Evolutionary conservation across 2,113 vertebrate genomes (phyloP).

Genomic region (Rhynchomys soricoides): DNA sequence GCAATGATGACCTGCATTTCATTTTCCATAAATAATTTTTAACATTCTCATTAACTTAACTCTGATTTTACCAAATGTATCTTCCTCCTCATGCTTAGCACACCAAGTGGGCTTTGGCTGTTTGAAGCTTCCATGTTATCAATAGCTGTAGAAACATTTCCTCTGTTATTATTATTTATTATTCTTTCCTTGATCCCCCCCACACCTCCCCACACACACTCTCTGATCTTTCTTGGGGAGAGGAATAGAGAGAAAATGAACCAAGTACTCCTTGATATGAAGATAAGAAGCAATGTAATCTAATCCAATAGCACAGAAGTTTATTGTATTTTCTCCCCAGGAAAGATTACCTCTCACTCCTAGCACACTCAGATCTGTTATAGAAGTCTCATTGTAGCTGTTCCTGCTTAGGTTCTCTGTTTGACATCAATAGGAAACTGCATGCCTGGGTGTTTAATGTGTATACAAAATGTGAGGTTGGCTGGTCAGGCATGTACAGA

Average conservation of each 20-base stretch:
- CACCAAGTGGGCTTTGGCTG: neutral
- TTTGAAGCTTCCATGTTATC: neutral
- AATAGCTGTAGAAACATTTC: neutral
- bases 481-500: neutral
- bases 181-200: neutral
- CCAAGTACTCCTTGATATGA: neutral
- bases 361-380: neutral
- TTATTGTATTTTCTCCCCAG: neutral
- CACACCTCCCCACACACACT: neutral
- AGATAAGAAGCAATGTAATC: neutral
- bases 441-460: neutral
- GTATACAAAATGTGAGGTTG: neutral
- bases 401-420: constrained; percentile 37
- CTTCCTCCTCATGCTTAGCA: neutral
- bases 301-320: neutral
- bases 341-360: neutral
- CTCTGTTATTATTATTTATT: neutral
- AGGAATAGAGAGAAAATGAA: neutral
- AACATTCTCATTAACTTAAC: constrained; percentile 24
- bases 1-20: neutral
- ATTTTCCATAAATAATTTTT: neutral
- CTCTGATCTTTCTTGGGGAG: neutral
- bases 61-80: constrained; percentile 13
- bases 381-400: neutral
- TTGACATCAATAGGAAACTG: constrained; percentile 6